Evolutionary conservation across 1,140 invertebrate genomes (phyloP), one percentile per base, ranked within the genome.

Genomic region (Pygmarrhopalites habei): DNA sequence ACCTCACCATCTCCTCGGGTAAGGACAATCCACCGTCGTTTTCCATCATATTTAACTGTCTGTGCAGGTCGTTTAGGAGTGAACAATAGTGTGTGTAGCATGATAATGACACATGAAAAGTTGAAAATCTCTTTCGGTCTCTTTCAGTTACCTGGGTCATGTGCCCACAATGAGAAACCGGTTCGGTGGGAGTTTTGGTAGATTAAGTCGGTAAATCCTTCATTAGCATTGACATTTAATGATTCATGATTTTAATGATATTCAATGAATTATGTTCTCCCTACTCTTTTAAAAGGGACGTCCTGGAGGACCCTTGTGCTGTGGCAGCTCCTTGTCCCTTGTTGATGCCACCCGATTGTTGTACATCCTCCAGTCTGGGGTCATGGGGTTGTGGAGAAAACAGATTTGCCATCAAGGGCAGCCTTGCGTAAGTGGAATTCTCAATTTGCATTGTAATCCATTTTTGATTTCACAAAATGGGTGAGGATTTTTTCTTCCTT

Each of bases 1-100:
- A 30, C 69, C 69, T 14, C 64, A 67, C 35, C 69, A 67, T 46
- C 14, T 70, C n/a, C 69, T 66, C 21, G 69, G 69, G 67, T 69
- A 62, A 57, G 5, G 5, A 7, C 32, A 21, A 52, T 43, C 35
- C 10, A 43, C 0, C 39, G 23, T 10, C 1, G 14, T 53, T 15
- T 35, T n/a, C 19, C 17, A n/a, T 1, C 15, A 3, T 29, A 32
- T 23, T 28, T 14, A 30, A 35, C 2, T 1, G 25, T 26, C 52
- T 51, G 35, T 52, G 23, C 49, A 15, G 5, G 7, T 10, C 15
- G 7, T 19, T 29, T 26, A 3, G 28, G 7, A 12, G 3, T 29
- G 4, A 17, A 10, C 15, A 46, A 46, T 21, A 7, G 10, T 17
- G 44, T n/a, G 7, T 19, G 25, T 28, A 14, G 25, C 14, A 26